Percentiles rank a stretch among this genome's conserved stretches.
These are phyloP conservation scores for Hyles lineata DNA, from an alignment of 2,888 invertebrate species.

Conservation along the genomic window DNA sequence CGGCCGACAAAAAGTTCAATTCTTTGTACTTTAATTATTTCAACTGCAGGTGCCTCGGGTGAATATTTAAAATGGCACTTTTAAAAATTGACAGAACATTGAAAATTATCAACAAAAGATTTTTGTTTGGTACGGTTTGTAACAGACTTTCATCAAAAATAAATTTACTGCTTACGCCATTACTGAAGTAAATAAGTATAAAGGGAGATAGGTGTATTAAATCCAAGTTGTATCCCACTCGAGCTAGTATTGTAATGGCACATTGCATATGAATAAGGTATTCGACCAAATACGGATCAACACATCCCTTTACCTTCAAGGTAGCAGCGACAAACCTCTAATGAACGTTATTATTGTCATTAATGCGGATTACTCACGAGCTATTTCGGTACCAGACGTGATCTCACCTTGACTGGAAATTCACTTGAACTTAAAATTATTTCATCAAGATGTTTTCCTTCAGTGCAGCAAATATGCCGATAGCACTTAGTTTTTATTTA, in stretches of 20 bases:
- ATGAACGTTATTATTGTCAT: constrained; percentile 9
- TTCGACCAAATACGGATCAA: not conserved
- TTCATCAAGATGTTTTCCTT: constrained; percentile 21
- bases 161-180: no score
- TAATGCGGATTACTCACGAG: constrained; percentile 19
- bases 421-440: constrained; percentile 14
- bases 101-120: no score
- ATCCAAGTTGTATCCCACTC: not conserved
- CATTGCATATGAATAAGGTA: not conserved
- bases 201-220: no score
- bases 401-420: constrained; percentile 21
- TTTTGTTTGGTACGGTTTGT: no score
- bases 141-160: no score
- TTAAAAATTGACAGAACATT: no score
- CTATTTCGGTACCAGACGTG: constrained; percentile 18
- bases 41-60: not conserved
- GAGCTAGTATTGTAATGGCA: no score
- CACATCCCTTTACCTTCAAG: constrained; percentile 9
- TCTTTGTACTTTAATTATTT: constrained; percentile 11
- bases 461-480: not conserved
- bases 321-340: not conserved
- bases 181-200: no score
- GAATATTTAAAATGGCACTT: not conserved
- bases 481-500: not conserved
- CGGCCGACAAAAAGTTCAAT: constrained; percentile 38